Percentiles rank a stretch among this genome's conserved stretches.
Evolutionary conservation across 2,888 invertebrate genomes (phyloP).

Genomic region (Andrena haemorrhoa): DNA sequence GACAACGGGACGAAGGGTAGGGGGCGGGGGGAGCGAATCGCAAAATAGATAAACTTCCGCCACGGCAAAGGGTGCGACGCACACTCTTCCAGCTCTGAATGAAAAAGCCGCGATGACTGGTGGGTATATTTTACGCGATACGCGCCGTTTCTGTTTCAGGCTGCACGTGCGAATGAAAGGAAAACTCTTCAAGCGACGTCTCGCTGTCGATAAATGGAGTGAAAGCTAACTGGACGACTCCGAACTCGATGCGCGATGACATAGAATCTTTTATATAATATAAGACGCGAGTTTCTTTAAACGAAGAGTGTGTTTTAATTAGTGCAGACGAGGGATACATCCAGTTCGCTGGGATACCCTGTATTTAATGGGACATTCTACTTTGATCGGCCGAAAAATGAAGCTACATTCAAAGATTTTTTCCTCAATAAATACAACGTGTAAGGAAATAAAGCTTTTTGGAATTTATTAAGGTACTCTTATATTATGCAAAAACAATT

Average conservation of each 20-base stretch:
- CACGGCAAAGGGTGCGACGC: neutral
- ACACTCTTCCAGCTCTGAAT: neutral
- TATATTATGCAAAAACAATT: too few relatives aligned
- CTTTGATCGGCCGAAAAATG: too few relatives aligned
- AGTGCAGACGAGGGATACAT: too few relatives aligned
- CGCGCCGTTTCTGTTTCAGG: neutral
- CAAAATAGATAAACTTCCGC: slow-evolving; percentile 29
- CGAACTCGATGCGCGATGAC: too few relatives aligned
- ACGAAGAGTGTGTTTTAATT: too few relatives aligned
- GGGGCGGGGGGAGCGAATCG: neutral
- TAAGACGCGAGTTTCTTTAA: too few relatives aligned
- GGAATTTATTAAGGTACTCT: too few relatives aligned
- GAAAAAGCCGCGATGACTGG: neutral
- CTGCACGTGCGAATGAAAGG: neutral
- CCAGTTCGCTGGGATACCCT: too few relatives aligned
- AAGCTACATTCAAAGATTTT: too few relatives aligned
- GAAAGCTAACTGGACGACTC: neutral
- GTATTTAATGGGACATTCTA: too few relatives aligned
- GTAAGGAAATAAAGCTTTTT: too few relatives aligned
- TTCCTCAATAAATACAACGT: too few relatives aligned
- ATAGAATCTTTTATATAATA: neutral
- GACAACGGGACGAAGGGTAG: neutral
- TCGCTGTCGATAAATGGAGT: neutral
- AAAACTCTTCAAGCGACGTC: neutral
- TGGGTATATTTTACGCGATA: neutral